phyloP scores from a whole-genome alignment of 2,888 invertebrate genomes.

The Danaus chrysippus region DNA sequence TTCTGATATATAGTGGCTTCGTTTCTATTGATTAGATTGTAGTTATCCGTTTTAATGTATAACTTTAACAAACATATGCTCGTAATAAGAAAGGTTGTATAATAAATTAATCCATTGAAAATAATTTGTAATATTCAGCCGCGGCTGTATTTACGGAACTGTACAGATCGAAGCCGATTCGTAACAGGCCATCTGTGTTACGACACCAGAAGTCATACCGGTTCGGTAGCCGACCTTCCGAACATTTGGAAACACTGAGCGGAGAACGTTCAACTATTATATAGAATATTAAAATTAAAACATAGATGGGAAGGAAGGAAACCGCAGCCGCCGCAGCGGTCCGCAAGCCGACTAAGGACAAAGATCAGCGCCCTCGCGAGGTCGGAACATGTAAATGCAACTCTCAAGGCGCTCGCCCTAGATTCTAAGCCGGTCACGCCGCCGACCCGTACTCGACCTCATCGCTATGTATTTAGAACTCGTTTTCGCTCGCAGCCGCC shows the following conservation, averaged over 20 bases:
- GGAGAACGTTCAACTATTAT: constrained; percentile 11
- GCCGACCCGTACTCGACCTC: constrained; percentile 18
- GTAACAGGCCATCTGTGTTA: background rate
- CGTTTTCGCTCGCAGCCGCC: constrained; percentile 30
- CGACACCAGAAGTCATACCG: background rate
- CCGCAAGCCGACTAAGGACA: constrained; percentile 42
- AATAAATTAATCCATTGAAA: too few relatives aligned
- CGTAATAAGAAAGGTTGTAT: too few relatives aligned
- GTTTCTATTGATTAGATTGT: too few relatives aligned
- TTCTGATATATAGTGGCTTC: too few relatives aligned
- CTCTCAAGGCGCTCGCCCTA: constrained; percentile 73
- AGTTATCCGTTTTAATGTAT: too few relatives aligned
- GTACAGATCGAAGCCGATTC: too few relatives aligned
- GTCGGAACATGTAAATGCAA: constrained; percentile 68
- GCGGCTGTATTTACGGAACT: too few relatives aligned
- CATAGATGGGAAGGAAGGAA: constrained; percentile 63
- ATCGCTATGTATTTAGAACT: constrained; percentile 17
- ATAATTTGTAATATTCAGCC: too few relatives aligned
- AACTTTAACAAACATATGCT: too few relatives aligned
- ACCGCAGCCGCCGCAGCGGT: constrained; percentile 40
- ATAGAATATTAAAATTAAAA: constrained; percentile 19
- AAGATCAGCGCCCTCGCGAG: constrained; percentile 69
- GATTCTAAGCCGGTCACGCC: constrained; percentile 42
- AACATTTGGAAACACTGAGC: constrained; percentile 3
- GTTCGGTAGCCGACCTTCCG: background rate